A percentile compares a stretch with the other conserved stretches of the same genome.
These are phyloP conservation scores for Lepus townsendii DNA, from an alignment of 2,797 vertebrate species.

Conservation along the genomic window DNA sequence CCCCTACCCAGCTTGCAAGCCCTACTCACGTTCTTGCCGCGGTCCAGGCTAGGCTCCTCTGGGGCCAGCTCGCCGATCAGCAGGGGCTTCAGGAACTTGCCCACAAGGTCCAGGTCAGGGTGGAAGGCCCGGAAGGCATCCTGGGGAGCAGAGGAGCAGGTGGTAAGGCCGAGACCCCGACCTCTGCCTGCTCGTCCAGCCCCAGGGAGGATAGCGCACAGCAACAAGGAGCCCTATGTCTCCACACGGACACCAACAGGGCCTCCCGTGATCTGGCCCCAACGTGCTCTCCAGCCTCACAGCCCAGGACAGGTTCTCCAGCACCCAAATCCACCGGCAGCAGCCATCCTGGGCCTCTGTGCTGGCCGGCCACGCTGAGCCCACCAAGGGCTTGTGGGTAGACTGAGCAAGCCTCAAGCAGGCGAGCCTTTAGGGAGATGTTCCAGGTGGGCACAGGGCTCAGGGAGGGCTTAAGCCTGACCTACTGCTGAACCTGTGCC, in stretches of 20 bases:
- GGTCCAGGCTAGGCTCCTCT: slow-evolving; percentile 94
- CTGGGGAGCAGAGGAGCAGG: slow-evolving; percentile 83
- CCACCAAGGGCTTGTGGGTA: background rate
- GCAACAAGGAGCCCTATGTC: background rate
- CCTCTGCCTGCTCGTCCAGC: background rate
- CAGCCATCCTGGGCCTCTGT: background rate
- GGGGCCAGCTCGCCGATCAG: slow-evolving; percentile 94
- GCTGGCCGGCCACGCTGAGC: accelerated
- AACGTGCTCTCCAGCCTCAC: background rate
- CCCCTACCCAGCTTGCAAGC: background rate
- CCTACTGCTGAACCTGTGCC: background rate
- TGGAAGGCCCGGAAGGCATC: slow-evolving; percentile 97
- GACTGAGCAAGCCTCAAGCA: no score
- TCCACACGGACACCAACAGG: accelerated
- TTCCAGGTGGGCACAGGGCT: accelerated
- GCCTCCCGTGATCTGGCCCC: background rate
- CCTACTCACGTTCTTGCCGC: slow-evolving; percentile 93
- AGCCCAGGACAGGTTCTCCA: background rate
- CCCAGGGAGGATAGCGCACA: background rate
- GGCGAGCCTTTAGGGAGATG: background rate
- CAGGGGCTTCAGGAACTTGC: slow-evolving; percentile 95
- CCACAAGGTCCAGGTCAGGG: slow-evolving; percentile 91
- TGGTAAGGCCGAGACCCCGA: background rate
- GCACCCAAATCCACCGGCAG: accelerated
- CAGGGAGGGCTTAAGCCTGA: background rate